Base-by-base conservation (phyloP, 2,888 invertebrate genomes). In the Himalopsyche tibetana region DNA sequence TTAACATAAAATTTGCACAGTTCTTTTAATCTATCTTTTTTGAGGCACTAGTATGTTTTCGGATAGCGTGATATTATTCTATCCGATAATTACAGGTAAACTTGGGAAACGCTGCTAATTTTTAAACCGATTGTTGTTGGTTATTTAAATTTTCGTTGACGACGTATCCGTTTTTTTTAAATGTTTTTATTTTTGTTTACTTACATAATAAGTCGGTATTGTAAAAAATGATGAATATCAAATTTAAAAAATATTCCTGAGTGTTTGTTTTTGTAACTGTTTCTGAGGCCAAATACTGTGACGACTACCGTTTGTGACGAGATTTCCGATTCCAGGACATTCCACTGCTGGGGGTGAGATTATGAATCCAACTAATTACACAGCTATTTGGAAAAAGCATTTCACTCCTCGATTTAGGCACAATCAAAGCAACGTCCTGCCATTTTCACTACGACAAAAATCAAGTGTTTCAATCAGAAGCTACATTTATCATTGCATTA, bases 331-430 rank as follows among this genome's bases (percentile, higher is more conserved):
- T 63, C 63, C 63, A 63, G 63, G 63, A 63, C 63, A 63, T 63
- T 19, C 63, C 63, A 63, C 63, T 63, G 28, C 63, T 63, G 28
- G 63, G 63, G 63, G 63, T 63, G 63, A 63, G 63, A 63, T 28
- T 63, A 19, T 63, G 63, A 63, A 63, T 51, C 63, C 63, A 63
- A 63, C n/a, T 63, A 63, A 63, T 63, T 19, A 19, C 63, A 63
- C 63, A 63, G 28, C 63, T 63, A 63, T 63, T 63, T 63, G 63
- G 63, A 63, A 63, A 63, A 63, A 63, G 63, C 28, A 63, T 63
- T 63, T 63, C 63, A 63, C 11, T 63, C 19, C 63, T 63, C 63
- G 63, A 63, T 63, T 63, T 63, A 9, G 63, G 28, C 63, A 63
- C 63, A 19, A 19, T 15, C n/a, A 63, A 63, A 63, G 19, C 63